These are phyloP conservation scores for Venustaconcha ellipsiformis DNA, from an alignment of 1,140 invertebrate genomes.

Conservation along the genomic window DNA sequence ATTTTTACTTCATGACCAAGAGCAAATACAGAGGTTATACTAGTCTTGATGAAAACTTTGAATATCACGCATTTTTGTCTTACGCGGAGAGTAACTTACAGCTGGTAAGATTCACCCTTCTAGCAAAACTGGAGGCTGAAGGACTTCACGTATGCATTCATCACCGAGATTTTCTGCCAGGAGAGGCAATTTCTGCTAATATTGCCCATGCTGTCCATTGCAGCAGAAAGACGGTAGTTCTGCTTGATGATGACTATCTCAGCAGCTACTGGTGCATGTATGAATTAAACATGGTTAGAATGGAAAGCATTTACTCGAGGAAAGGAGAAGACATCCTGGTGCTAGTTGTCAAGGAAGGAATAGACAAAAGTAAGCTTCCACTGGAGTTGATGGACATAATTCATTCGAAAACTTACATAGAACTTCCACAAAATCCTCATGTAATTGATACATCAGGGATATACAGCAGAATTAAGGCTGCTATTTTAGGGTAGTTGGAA, in stretches of 20 bases:
- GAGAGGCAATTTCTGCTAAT: constrained; percentile 72
- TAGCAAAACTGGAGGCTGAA: constrained; percentile 29
- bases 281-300: constrained; percentile 72
- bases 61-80: constrained; percentile 48
- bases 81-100: constrained; percentile 40
- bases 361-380: neutral
- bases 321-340: constrained; percentile 18
- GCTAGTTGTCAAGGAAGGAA: constrained; percentile 12
- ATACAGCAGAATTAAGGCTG: too few species aligned
- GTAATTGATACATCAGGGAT: too few species aligned
- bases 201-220: constrained; percentile 75
- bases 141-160: constrained; percentile 45
- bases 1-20: constrained; percentile 39
- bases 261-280: constrained; percentile 78
- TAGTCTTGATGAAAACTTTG: constrained; percentile 3
- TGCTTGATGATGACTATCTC: constrained; percentile 76
- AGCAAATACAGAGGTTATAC: constrained; percentile 5
- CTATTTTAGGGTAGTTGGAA: too few species aligned
- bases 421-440: neutral
- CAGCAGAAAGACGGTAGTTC: constrained; percentile 75
- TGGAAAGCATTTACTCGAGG: constrained; percentile 44
- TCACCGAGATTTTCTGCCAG: constrained; percentile 50
- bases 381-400: constrained; percentile 15
- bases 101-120: constrained; percentile 31
- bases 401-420: constrained; percentile 15